Evolutionary conservation across 64 coral and sea anemone genomes (phyloP).

Genomic region (Pocillopora verrucosa): DNA sequence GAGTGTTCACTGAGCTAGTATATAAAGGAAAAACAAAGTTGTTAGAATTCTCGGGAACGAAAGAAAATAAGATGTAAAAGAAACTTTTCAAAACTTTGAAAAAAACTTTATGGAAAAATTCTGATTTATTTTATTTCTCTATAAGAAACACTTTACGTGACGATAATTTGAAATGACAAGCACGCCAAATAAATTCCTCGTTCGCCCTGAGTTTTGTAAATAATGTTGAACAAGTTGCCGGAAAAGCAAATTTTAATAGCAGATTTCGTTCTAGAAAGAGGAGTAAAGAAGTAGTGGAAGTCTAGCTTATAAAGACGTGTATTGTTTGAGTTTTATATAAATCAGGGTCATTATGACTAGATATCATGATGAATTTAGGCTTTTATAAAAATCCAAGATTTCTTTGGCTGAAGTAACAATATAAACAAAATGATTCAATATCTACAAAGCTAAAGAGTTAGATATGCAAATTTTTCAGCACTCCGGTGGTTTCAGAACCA

Average conservation of each 20-base stretch:
- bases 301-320: not conserved
- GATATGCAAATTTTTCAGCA: conserved; percentile 31
- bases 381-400: not conserved
- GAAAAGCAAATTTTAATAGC: not conserved
- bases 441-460: not conserved
- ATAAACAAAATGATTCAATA: conserved; percentile 6
- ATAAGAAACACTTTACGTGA: not conserved
- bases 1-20: not conserved
- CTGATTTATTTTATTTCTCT: not conserved
- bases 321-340: not conserved
- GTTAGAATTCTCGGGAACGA: too few relatives aligned
- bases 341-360: too few relatives aligned
- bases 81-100: not conserved
- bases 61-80: not conserved
- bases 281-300: too few relatives aligned
- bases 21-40: too few relatives aligned
- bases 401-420: not conserved
- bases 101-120: not conserved
- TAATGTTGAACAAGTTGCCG: not conserved
- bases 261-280: too few relatives aligned
- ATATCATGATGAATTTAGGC: not conserved
- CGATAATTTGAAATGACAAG: not conserved
- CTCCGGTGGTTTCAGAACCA: not conserved
- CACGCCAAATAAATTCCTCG: not conserved
- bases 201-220: not conserved